phyloP scores from a whole-genome alignment of 2,888 invertebrate species.

The Tineola bisselliella region DNA sequence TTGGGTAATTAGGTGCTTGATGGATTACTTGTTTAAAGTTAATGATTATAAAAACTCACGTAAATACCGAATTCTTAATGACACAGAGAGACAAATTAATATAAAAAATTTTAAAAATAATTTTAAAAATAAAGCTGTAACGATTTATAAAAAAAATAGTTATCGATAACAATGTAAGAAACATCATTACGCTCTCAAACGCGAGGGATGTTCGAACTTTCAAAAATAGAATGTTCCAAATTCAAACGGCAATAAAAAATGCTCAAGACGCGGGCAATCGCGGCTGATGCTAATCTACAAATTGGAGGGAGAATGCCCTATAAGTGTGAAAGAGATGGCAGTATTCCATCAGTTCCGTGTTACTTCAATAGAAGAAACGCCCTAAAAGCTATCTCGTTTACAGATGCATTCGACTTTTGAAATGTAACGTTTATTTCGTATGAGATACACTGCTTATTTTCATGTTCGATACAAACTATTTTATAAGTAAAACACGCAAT shows the following conservation, averaged over 20 bases:
- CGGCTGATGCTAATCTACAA: constrained; percentile 47
- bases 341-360: background rate
- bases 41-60: too few species aligned
- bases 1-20: too few species aligned
- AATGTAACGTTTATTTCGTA: background rate
- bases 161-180: constrained; percentile 1
- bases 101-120: too few species aligned
- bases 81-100: too few species aligned
- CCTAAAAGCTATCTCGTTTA: background rate
- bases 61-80: too few species aligned
- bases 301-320: constrained; percentile 28
- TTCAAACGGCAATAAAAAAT: constrained; percentile 46
- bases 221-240: constrained; percentile 6
- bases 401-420: background rate
- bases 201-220: background rate
- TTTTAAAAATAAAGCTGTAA: background rate
- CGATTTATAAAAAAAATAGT: background rate
- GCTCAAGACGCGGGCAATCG: constrained; percentile 48
- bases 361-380: background rate
- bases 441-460: background rate
- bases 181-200: background rate
- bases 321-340: constrained; percentile 24
- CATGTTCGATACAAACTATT: background rate
- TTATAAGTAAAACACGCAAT: background rate
- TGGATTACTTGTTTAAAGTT: too few species aligned